Percentiles rank a stretch among this genome's conserved stretches.
phyloP scores from a whole-genome alignment of 2,113 vertebrate genomes.

The Ailurus styani region DNA sequence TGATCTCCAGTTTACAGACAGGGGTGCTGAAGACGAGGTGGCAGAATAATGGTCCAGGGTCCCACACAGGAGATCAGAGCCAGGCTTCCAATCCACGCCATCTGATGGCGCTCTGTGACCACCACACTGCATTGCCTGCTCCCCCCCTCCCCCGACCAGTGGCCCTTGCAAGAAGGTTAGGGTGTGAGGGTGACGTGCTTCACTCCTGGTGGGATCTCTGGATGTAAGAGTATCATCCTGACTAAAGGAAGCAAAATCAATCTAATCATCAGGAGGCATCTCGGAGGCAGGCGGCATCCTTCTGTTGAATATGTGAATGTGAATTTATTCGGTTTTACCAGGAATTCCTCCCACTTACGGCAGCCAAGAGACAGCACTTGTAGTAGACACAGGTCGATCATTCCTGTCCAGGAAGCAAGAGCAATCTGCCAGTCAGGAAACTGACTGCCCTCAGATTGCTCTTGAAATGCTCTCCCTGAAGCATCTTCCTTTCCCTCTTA shows the following conservation, averaged over 20 bases:
- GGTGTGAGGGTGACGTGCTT: not conserved
- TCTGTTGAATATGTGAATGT: not conserved
- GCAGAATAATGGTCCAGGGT: not conserved
- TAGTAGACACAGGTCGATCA: not conserved
- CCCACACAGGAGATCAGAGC: not conserved
- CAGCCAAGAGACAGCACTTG: not conserved
- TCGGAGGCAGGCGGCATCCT: not conserved
- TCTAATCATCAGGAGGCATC: too few species aligned
- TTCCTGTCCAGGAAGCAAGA: too few species aligned
- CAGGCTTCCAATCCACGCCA: not conserved
- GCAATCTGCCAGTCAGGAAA: too few species aligned
- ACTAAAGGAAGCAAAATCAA: not conserved
- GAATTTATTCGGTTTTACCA: not conserved
- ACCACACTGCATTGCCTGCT: rapidly evolving
- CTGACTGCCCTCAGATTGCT: not conserved
- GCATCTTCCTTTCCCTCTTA: not conserved
- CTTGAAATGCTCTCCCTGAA: not conserved
- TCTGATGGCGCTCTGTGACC: not conserved
- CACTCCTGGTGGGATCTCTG: not conserved
- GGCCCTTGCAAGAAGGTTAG: not conserved
- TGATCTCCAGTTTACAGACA: not conserved
- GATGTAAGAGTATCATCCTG: not conserved
- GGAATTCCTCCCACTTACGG: not conserved
- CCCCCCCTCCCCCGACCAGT: not conserved
- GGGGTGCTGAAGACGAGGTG: not conserved